phyloP scores from a whole-genome alignment of 2,888 invertebrate species.

The Drosophila atripex region DNA sequence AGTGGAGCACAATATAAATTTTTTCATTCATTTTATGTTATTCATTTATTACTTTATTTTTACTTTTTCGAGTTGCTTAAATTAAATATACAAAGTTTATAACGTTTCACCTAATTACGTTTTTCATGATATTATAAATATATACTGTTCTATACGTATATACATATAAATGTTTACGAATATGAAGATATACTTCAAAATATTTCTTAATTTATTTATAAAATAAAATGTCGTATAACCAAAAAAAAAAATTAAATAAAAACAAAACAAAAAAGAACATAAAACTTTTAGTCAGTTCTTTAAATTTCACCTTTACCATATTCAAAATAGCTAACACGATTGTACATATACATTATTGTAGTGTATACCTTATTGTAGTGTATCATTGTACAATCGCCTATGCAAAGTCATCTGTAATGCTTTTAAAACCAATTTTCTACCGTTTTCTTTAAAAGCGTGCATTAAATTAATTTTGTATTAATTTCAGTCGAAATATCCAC shows the following conservation, averaged over 20 bases:
- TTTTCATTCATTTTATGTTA: neutral
- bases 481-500: conserved; percentile 65
- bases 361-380: neutral
- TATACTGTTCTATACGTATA: conserved; percentile 35
- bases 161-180: conserved; percentile 36
- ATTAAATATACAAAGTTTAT: conserved; percentile 68
- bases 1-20: neutral
- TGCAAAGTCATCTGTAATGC: neutral
- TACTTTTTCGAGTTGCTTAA: conserved; percentile 23
- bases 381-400: neutral
- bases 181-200: conserved; percentile 49
- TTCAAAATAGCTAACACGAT: conserved; percentile 71
- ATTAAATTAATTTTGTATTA: conserved; percentile 46
- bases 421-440: conserved; percentile 47
- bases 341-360: conserved; percentile 33
- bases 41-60: conserved; percentile 2
- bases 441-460: conserved; percentile 42
- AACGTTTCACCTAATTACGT: conserved; percentile 77
- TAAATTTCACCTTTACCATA: conserved; percentile 75
- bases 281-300: conserved; percentile 75
- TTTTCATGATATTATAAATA: conserved; percentile 42
- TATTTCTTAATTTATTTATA: conserved; percentile 65
- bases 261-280: conserved; percentile 67
- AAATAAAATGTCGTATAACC: conserved; percentile 47
- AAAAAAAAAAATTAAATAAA: conserved; percentile 50